Conservation (phyloP, 23 tunicate genomes). For the Styela clava region DNA sequence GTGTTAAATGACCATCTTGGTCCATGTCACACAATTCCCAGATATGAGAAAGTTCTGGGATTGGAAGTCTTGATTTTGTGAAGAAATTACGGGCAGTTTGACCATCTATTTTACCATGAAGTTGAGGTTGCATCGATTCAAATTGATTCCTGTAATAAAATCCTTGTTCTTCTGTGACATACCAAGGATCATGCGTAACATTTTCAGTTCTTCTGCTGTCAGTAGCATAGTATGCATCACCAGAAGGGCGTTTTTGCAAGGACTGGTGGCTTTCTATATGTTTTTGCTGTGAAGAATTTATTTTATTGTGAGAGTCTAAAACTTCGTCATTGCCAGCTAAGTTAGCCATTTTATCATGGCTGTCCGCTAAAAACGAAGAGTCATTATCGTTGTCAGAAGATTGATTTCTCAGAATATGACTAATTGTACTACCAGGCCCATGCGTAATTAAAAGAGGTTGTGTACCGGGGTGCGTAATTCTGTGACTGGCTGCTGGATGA, state of each 20-base stretch:
- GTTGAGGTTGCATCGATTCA: slow-evolving; percentile 60
- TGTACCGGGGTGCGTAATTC: not conserved
- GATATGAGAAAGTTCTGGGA: slow-evolving; percentile 86
- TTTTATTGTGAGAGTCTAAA: slow-evolving; percentile 1
- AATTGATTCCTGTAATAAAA: slow-evolving; percentile 85
- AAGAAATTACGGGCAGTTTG: slow-evolving; percentile 94
- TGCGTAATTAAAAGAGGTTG: not conserved
- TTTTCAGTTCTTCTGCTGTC: not conserved
- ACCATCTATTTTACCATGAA: slow-evolving; percentile 83
- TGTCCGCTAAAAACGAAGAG: not conserved
- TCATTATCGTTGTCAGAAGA: slow-evolving; percentile 7
- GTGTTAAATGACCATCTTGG: slow-evolving; percentile 82
- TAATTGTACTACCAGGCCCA: slow-evolving; percentile 21
- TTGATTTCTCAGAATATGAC: not conserved
- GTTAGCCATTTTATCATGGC: not conserved
- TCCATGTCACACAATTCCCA: slow-evolving; percentile 97
- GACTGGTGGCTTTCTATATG: not conserved
- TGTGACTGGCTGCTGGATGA: not conserved
- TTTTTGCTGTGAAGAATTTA: not conserved
- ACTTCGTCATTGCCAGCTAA: not conserved
- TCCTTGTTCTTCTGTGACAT: slow-evolving; percentile 72
- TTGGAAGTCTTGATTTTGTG: slow-evolving; percentile 87
- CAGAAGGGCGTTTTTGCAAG: not conserved
- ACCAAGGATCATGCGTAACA: slow-evolving; percentile 71
- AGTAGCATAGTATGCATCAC: not conserved